Evolutionary conservation across 2,888 invertebrate genomes (phyloP), one percentile per base, ranked within the genome.

Genomic region (Sphinx pinastri): DNA sequence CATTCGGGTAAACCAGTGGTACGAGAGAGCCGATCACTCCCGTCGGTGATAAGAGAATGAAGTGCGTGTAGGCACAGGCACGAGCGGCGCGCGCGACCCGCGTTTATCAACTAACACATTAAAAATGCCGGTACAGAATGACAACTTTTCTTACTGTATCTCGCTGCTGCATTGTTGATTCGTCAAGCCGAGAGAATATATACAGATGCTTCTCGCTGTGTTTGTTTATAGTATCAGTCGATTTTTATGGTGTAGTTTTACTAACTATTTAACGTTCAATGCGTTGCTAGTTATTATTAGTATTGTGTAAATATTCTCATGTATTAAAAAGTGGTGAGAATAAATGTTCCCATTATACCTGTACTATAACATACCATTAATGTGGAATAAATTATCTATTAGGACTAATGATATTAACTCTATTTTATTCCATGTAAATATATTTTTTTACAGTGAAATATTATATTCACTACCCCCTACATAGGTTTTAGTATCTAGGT

Each of bases 91-190:
- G 88, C 85, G 77, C 90, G 88, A 81, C 81, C 76, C 82, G 77
- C 86, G 85, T 83, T 90, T 92, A 92, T 92, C 92, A 92, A 93
- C 93, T 92, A 91, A 85, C 88, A 87, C 85, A 88, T 86, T 88
- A 88, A 87, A 88, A 89, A 86, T 84, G 86, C 87, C 86, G 88
- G 86, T 84, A 82, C 58, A 52, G 52, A 52, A 49, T 19, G 81
- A 78, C 78, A 78, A 81, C 77, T 86, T 79, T 83, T 86, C 87
- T 84, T 75, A 77, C 75, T 76, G 77, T 81, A 81, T 83, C 72
- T 71, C 75, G 75, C 70, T 79, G 81, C 70, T 79, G 81, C 77
- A 85, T 85, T 87, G 84, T 85, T 82, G 79, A 83, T 83, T 83
- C 77, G 80, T 79, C 79, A 79, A 77, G 81, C 82, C 51, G 68